phyloP scores from a whole-genome alignment of 2,888 invertebrate genomes.

The Graphium colonna region DNA sequence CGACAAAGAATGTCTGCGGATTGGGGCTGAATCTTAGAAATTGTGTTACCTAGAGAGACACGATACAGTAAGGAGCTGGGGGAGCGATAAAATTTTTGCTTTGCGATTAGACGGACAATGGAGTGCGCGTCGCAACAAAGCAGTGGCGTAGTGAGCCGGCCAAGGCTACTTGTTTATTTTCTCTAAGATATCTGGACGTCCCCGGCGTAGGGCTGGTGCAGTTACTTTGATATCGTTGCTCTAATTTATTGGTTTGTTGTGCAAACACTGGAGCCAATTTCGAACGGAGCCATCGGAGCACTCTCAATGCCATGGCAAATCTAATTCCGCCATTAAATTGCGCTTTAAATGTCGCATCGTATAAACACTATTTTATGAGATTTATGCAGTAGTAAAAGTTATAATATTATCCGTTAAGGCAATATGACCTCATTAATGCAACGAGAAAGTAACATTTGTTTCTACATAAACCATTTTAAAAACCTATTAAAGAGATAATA shows the following conservation, averaged over 20 bases:
- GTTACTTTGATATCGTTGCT: conserved; percentile 17
- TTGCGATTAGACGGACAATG: conserved; percentile 18
- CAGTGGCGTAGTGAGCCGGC: conserved; percentile 9
- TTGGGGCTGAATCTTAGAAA: not conserved
- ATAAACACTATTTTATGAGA: not conserved
- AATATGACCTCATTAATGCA: too few relatives aligned
- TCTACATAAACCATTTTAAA: too few relatives aligned
- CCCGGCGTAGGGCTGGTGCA: conserved; percentile 11
- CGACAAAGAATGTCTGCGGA: not conserved
- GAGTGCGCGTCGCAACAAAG: conserved; percentile 12
- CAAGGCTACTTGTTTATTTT: conserved; percentile 18
- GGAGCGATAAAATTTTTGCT: conserved; percentile 15
- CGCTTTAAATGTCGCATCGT: not conserved
- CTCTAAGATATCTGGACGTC: conserved; percentile 16
- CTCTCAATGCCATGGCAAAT: not conserved
- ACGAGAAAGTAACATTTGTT: too few relatives aligned
- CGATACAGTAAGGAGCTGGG: conserved; percentile 10
- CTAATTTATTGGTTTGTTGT: conserved; percentile 23
- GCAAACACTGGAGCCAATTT: conserved; percentile 7
- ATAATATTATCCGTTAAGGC: too few relatives aligned
- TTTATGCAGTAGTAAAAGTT: not conserved
- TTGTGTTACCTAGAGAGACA: not conserved
- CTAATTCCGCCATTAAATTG: not conserved
- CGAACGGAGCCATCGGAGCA: not conserved
- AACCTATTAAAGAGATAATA: too few relatives aligned